phyloP scores from a whole-genome alignment of 2,888 invertebrate species.

The Loripinus fragilis region DNA sequence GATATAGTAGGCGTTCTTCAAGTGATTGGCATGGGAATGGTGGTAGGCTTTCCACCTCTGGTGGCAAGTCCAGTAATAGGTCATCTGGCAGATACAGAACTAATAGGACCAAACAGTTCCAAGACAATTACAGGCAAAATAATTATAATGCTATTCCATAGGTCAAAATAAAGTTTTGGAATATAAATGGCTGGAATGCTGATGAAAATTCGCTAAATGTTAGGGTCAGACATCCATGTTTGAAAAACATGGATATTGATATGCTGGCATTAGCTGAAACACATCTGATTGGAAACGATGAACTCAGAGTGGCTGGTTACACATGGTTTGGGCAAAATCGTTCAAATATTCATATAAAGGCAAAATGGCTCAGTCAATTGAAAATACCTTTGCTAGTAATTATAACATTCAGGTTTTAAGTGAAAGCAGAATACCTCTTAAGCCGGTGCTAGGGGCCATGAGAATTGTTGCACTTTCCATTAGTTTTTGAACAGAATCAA shows the following conservation, averaged over 20 bases:
- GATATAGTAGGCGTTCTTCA: neutral
- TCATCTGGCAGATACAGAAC: neutral
- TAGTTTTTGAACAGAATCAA: too few species aligned
- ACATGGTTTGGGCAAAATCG: constrained; percentile 32
- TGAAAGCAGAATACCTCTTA: too few species aligned
- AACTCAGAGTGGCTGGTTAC: constrained; percentile 25
- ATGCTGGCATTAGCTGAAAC: constrained; percentile 30
- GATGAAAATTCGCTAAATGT: constrained; percentile 18
- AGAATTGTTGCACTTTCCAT: too few species aligned
- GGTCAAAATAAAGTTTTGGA: constrained; percentile 8
- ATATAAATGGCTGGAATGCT: too few species aligned
- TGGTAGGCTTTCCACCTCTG: constrained; percentile 1
- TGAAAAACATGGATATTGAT: constrained; percentile 27
- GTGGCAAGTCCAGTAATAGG: neutral
- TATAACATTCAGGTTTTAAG: too few species aligned
- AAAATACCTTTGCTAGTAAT: too few species aligned
- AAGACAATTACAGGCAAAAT: neutral
- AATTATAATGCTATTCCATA: neutral
- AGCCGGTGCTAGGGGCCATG: too few species aligned
- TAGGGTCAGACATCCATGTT: too few species aligned
- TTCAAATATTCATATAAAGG: constrained; percentile 25
- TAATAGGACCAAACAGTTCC: neutral
- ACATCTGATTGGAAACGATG: constrained; percentile 25
- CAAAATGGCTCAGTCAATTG: constrained; percentile 29
- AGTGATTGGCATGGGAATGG: too few species aligned